phyloP scores from a whole-genome alignment of 2,113 vertebrate species.

The Pseudopipra pipra region DNA sequence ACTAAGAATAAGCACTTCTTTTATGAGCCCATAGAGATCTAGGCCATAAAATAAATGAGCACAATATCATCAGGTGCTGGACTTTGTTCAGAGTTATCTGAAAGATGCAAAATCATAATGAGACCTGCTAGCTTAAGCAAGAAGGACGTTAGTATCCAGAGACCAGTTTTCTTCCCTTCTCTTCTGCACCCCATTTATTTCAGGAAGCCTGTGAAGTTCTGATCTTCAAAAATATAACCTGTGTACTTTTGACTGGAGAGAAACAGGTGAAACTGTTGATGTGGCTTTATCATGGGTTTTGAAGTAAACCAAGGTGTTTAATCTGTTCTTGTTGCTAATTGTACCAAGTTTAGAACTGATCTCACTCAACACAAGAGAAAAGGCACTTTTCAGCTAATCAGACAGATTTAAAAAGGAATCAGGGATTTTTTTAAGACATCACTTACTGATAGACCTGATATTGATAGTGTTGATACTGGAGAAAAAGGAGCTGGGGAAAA shows the following conservation, averaged over 20 bases:
- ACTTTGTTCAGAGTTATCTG: conserved; percentile 2
- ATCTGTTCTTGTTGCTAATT: not conserved
- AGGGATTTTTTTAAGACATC: not conserved
- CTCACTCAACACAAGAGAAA: not conserved
- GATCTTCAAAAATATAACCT: not conserved
- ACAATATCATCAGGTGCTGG: not conserved
- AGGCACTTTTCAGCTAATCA: not conserved
- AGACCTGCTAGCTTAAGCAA: not conserved
- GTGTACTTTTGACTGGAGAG: not conserved
- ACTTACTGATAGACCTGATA: not conserved
- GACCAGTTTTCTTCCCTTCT: not conserved
- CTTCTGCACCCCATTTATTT: not conserved
- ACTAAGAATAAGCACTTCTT: not conserved
- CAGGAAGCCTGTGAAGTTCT: not conserved
- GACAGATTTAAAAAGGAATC: not conserved
- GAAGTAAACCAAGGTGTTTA: not conserved
- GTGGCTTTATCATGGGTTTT: not conserved
- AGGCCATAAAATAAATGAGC: conserved; percentile 5
- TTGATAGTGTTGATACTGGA: not conserved
- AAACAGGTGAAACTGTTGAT: not conserved
- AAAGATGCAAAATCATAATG: conserved; percentile 26
- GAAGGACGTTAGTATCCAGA: not conserved
- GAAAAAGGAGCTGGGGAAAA: not conserved
- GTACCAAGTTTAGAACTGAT: not conserved
- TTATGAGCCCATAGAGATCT: not conserved